Conservation (phyloP, 1,140 invertebrate genomes). For the Zaprionus kolodkinae region DNA sequence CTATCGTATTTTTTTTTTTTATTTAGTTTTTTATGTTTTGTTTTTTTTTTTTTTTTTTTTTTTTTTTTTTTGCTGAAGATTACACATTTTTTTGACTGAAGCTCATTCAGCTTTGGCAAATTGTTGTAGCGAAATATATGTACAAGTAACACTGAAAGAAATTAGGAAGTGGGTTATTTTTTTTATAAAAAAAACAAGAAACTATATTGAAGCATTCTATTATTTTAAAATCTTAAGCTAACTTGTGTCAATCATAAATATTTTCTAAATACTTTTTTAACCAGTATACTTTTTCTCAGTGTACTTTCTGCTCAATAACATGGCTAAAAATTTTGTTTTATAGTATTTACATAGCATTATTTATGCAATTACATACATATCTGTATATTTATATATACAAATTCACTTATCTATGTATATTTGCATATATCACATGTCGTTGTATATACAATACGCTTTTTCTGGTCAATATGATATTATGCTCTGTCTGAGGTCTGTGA, state of each 20-base stretch:
- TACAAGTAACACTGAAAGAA: slow-evolving; percentile 1
- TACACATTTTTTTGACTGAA: slow-evolving; percentile 63
- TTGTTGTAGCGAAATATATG: slow-evolving; percentile 11
- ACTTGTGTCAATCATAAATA: no score
- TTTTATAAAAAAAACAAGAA: no score
- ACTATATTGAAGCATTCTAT: no score
- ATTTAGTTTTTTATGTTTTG: slow-evolving; percentile 24
- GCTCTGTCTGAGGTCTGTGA: slow-evolving; percentile 50
- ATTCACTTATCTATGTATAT: slow-evolving; percentile 21
- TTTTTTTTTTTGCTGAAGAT: slow-evolving; percentile 68
- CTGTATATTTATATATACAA: neutral
- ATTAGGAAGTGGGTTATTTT: neutral
- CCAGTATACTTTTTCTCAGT: slow-evolving; percentile 12
- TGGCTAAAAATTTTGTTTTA: slow-evolving; percentile 46
- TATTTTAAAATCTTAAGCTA: no score
- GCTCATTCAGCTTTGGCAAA: slow-evolving; percentile 38
- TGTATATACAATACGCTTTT: slow-evolving; percentile 65
- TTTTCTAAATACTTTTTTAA: neutral
- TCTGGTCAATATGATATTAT: slow-evolving; percentile 64
- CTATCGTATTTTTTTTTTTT: slow-evolving; percentile 37
- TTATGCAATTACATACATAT: slow-evolving; percentile 35
- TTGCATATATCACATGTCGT: slow-evolving; percentile 48
- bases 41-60: slow-evolving; percentile 48
- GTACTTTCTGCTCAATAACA: slow-evolving; percentile 4
- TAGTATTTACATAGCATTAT: slow-evolving; percentile 64